phyloP scores from a whole-genome alignment of 2,888 invertebrate species.

The Chorisops tibialis region DNA sequence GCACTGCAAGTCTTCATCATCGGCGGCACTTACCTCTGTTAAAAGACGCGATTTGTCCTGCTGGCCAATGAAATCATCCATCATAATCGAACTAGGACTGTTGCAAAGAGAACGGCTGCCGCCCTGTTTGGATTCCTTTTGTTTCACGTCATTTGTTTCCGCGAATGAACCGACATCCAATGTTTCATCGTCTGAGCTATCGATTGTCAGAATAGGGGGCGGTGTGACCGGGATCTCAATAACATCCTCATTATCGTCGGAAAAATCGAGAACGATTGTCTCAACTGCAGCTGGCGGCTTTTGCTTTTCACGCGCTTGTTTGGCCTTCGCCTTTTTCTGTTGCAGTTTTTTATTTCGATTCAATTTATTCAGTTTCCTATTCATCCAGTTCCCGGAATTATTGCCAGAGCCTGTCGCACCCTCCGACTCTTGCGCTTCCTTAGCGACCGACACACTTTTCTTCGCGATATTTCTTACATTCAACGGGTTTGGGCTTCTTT shows the following conservation, averaged over 20 bases:
- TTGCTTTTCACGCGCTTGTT: conserved; percentile 31
- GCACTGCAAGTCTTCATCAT: conserved; percentile 36
- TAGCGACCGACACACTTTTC: neutral
- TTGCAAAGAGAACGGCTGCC: conserved; percentile 38
- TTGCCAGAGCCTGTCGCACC: too few species aligned
- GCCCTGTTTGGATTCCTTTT: neutral
- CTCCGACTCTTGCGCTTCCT: too few species aligned
- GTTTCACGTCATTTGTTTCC: conserved; percentile 26
- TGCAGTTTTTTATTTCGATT: conserved; percentile 39
- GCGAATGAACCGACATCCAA: conserved; percentile 13
- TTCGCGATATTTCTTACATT: neutral
- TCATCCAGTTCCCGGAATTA: conserved; percentile 39
- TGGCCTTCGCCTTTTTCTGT: conserved; percentile 41
- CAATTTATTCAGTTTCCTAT: conserved; percentile 41
- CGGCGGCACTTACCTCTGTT: conserved; percentile 38
- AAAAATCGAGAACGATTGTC: conserved; percentile 39
- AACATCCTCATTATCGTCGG: conserved; percentile 44
- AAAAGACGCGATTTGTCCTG: conserved; percentile 44
- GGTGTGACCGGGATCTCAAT: conserved; percentile 44
- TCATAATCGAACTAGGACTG: conserved; percentile 47
- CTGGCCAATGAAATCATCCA: conserved; percentile 50
- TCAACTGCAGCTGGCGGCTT: conserved; percentile 16
- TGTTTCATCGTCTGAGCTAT: conserved; percentile 41
- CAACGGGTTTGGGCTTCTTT: conserved; percentile 31
- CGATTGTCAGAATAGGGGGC: conserved; percentile 43